Percentiles rank a stretch among this genome's conserved stretches.
phyloP scores from a whole-genome alignment of 2,113 vertebrate species.

The Mustelus asterias region DNA sequence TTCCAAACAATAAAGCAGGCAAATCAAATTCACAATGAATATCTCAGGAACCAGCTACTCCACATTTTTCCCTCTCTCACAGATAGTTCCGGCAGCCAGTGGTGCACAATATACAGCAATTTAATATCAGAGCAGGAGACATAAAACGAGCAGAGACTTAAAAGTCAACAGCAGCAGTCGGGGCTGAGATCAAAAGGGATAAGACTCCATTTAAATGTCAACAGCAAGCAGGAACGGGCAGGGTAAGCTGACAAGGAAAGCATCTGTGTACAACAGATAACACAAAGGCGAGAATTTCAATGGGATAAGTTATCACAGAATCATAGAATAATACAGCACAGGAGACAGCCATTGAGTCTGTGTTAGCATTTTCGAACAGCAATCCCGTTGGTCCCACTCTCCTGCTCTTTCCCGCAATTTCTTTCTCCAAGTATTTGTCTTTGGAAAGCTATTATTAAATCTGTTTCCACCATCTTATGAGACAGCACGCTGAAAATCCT shows the following conservation, averaged over 20 bases:
- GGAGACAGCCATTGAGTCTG: neutral
- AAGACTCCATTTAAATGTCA: neutral
- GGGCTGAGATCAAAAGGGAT: neutral
- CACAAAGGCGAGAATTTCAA: slow-evolving; percentile 3
- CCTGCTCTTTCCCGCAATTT: neutral
- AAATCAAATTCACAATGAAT: neutral
- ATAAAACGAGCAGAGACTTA: neutral
- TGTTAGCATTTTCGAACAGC: neutral
- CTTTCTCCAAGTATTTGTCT: neutral
- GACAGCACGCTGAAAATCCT: neutral
- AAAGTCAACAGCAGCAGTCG: neutral
- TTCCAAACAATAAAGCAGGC: neutral
- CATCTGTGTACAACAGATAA: neutral
- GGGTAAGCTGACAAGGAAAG: neutral
- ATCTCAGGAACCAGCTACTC: neutral
- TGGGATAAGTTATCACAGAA: neutral
- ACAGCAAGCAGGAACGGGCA: neutral
- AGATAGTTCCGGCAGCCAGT: neutral
- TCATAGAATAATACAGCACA: neutral
- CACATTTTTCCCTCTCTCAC: neutral
- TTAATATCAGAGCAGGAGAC: neutral
- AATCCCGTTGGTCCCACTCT: neutral
- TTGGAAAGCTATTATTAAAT: neutral
- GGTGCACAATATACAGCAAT: neutral
- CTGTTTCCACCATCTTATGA: neutral